Base-by-base conservation (phyloP, 2,113 vertebrate species). In the Ciconia maguari region DNA sequence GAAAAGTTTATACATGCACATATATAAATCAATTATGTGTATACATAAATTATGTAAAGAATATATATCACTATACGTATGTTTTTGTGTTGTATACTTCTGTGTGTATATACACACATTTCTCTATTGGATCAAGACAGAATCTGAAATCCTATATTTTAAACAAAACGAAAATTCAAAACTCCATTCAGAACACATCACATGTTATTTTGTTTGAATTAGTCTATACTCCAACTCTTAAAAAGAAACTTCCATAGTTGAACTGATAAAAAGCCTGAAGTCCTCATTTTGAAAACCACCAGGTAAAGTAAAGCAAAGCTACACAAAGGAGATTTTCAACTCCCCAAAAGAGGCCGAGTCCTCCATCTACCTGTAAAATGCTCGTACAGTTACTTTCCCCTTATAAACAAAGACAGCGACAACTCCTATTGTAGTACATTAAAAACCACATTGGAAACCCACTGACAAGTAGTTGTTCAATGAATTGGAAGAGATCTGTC, bases 1-100 rank as follows among this genome's bases (percentile, higher is more conserved):
- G 1, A 26, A 22, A 30, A n/a, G 25, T 48, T 9, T 21, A 58
- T 5, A 16, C 0, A 0, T 12, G 32, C 44, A n/a, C 5, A 41
- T 1, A 7, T 3, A 51, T 1, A 41, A 52, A 52, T 34, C 36
- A 48, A 13, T 38, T 27, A 7, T 27, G n/a, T 10, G 25, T 0
- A 13, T 5, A 58, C 20, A 14, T 15, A 11, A 41, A 52, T 32
- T 17, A 18, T 3, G 7, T 5, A 14, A 32, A 60, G 17, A 17
- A 10, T 8, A 15, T 1, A 0, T 7, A 15, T 16, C 61, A 26
- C 46, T 44, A 3, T 5, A 25, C 3, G 1, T 38, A 42, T 5
- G 48, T 7, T 13, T 48, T 3, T 49, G 57, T 21, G 30, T 7
- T 42, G 5, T n/a, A 30, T 7, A 29, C 30, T 19, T n/a, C 5